Conservation (phyloP, 2,797 vertebrate species). For the Chloroceryle inda region DNA sequence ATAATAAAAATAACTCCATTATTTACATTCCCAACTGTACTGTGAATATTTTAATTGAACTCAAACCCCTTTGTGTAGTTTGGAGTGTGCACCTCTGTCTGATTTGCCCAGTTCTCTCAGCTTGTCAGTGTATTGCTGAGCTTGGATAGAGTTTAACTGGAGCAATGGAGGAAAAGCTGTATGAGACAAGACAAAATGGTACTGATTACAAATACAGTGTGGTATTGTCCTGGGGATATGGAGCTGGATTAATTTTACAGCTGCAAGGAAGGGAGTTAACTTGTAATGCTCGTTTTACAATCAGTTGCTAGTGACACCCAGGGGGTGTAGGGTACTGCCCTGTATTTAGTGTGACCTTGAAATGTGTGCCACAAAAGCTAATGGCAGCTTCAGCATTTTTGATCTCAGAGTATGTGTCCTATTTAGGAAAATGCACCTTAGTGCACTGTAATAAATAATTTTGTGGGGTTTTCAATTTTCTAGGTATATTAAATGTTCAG, state of each 20-base stretch:
- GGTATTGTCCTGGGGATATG: background rate
- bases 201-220: background rate
- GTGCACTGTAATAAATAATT: background rate
- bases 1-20: background rate
- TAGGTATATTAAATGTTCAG: background rate
- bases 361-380: background rate
- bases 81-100: background rate
- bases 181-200: background rate
- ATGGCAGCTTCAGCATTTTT: background rate
- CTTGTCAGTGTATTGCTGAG: background rate
- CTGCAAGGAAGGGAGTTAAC: background rate
- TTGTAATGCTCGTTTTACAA: background rate
- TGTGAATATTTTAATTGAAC: background rate
- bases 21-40: fast-evolving
- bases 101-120: background rate
- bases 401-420: background rate
- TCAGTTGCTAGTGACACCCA: background rate
- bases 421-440: background rate
- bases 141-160: background rate
- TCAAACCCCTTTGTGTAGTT: fast-evolving
- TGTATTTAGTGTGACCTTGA: background rate
- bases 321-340: background rate
- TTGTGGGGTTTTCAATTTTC: background rate
- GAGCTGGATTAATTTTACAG: background rate
- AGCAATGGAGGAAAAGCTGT: background rate